Conservation (phyloP, 2,888 invertebrate species). For the Eristalis arbustorum region DNA sequence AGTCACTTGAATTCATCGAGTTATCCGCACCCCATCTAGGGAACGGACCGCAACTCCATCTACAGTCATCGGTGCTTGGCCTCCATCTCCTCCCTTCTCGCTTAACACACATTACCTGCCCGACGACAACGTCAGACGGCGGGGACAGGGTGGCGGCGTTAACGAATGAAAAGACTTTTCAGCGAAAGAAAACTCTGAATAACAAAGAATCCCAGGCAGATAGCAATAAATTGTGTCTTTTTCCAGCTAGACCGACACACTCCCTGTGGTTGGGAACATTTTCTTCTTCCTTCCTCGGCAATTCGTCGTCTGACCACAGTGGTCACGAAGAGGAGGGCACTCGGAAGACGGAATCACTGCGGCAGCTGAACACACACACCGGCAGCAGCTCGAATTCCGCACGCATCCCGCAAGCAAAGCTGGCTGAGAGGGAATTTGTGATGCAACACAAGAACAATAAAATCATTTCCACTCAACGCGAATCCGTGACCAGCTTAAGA, state of each 20-base stretch:
- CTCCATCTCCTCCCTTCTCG: background rate
- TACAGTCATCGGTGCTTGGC: background rate
- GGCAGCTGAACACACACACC: slow-evolving; percentile 3
- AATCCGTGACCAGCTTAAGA: slow-evolving; percentile 43
- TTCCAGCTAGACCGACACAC: slow-evolving; percentile 15
- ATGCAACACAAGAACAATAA: slow-evolving; percentile 11
- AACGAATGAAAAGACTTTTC: background rate
- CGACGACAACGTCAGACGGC: background rate
- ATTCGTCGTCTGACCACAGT: slow-evolving; percentile 43
- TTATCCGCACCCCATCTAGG: background rate
- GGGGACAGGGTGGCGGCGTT: background rate
- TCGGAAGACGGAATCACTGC: slow-evolving; percentile 35
- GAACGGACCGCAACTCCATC: background rate
- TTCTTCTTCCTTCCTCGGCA: background rate
- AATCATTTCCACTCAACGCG: background rate
- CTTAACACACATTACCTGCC: slow-evolving; percentile 15
- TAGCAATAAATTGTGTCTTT: slow-evolving; percentile 52
- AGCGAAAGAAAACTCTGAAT: background rate
- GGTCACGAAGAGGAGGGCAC: background rate
- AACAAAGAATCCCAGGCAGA: slow-evolving; percentile 43
- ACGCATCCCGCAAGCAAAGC: slow-evolving; percentile 47
- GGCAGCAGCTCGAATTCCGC: slow-evolving; percentile 44
- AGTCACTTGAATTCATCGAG: background rate
- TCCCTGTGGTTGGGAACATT: background rate
- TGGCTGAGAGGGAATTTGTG: slow-evolving; percentile 33